Percentiles rank a stretch among this genome's conserved stretches.
These are phyloP conservation scores for Epistrophe eligans DNA, from an alignment of 2,888 invertebrate species.

Conservation along the genomic window DNA sequence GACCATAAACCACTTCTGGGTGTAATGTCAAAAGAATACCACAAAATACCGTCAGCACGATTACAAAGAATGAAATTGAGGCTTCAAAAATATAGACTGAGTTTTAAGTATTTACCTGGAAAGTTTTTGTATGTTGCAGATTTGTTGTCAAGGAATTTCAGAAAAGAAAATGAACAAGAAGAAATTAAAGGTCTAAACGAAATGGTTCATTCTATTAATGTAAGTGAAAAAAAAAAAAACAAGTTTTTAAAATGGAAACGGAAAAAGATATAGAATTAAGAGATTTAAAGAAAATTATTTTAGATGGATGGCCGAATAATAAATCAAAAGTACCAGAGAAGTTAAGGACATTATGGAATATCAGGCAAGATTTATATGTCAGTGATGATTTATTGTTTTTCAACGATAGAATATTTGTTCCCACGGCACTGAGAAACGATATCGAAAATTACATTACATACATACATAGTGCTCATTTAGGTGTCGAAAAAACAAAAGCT, in stretches of 20 bases:
- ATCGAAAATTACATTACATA: too few species aligned
- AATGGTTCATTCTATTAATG: background rate
- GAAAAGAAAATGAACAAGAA: background rate
- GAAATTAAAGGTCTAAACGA: background rate
- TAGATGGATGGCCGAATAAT: background rate
- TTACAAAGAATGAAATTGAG: constrained; percentile 1
- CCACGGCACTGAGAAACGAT: background rate
- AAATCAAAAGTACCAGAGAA: background rate
- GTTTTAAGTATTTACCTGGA: background rate
- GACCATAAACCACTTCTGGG: background rate
- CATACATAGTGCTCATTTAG: background rate
- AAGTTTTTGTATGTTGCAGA: background rate
- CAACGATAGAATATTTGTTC: background rate
- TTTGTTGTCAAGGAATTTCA: background rate
- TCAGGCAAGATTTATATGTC: background rate
- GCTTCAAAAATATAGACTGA: background rate
- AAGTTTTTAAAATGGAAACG: background rate
- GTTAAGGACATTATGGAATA: background rate
- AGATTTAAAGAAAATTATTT: background rate
- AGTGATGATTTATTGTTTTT: background rate
- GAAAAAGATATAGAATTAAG: background rate
- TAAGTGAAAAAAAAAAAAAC: background rate
- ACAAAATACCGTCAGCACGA: background rate
- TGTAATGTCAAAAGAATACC: background rate
- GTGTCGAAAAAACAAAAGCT: background rate